Evolutionary conservation across 2,797 vertebrate genomes (phyloP), one percentile per base, ranked within the genome.

Genomic region (Pteronotus mesoamericanus): DNA sequence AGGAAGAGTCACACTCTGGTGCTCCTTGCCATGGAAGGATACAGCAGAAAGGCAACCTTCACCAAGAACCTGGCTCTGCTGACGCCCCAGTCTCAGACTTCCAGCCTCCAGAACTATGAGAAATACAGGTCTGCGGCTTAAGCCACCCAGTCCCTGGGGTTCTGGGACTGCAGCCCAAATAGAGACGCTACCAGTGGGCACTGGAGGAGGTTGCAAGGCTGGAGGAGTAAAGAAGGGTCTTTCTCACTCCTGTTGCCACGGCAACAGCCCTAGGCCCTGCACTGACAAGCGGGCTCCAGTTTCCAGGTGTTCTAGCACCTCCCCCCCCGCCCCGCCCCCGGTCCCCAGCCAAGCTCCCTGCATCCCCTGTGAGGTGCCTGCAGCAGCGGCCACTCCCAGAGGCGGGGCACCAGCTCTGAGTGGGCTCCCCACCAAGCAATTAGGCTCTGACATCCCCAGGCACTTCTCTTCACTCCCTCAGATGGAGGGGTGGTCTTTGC

Each of bases 371-470:
- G 53, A 83, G 29, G 42, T 16, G 4, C 34, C 64, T 19, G 61
- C n/a, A 71, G 29, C 57, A 29, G 22, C 4, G 2, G 1, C 34
- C 3, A 0, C 15, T 21, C 46, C 68, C 15, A 51, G 44, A 51
- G 14, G 34, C 51, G 69, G 42, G 11, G 15, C 44, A 34, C 10
- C 14, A 51, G 39, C 2, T 42, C 77, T 19, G 3, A 21, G 14
- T 24, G n/a, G n/a, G 14, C 34, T 39, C 1, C 3, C 12, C 24
- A n/a, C 42, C 0, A 1, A n/a, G 59, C 1, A 14, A 21, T 19
- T 15, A 72, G 83, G 59, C 53, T 71, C 39, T 42, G 26, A 21
- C 44, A 44, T 7, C 16, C 6, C 57, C 53, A 72, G 16, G 11
- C 7, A 34, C 29, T 79, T 46, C 4, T 9, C 5, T 89, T 34